Conservation (phyloP, 1,140 invertebrate genomes). For the Apis florea region DNA sequence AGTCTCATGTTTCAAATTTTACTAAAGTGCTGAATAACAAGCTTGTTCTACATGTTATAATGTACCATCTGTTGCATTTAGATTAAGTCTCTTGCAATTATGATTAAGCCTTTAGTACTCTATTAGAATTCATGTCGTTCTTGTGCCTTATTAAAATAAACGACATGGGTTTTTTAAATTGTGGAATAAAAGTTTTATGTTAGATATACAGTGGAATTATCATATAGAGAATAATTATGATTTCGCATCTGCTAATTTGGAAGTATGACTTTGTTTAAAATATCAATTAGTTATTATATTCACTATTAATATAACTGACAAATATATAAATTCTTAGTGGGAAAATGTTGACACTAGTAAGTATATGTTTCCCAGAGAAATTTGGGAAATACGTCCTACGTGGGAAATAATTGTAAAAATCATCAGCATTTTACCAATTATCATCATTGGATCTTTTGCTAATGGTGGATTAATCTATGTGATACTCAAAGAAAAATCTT, state of each 20-base stretch:
- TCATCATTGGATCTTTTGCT: constrained; percentile 85
- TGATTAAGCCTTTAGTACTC: not conserved
- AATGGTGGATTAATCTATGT: constrained; percentile 87
- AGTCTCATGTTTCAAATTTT: not conserved
- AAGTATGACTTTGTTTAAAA: constrained; percentile 18
- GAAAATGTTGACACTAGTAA: constrained; percentile 53
- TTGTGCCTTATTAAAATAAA: not conserved
- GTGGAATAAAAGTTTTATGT: not conserved
- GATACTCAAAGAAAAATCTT: constrained; percentile 84
- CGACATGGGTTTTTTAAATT: not conserved
- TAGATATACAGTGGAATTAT: constrained; percentile 27
- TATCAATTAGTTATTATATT: not conserved
- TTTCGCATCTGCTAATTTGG: not conserved
- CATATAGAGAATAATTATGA: not conserved
- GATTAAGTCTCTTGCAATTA: constrained; percentile 21
- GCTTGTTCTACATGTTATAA: constrained; percentile 20
- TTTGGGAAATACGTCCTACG: constrained; percentile 83
- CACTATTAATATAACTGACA: constrained; percentile 21
- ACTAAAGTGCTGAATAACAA: constrained; percentile 33
- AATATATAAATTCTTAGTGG: constrained; percentile 43
- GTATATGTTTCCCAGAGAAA: constrained; percentile 80
- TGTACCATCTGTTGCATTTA: constrained; percentile 38
- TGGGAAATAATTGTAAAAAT: constrained; percentile 84
- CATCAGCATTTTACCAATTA: constrained; percentile 82
- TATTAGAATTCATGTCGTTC: not conserved